Conservation (phyloP, 2,888 invertebrate species). For the Zaprionus obscuricornis region DNA sequence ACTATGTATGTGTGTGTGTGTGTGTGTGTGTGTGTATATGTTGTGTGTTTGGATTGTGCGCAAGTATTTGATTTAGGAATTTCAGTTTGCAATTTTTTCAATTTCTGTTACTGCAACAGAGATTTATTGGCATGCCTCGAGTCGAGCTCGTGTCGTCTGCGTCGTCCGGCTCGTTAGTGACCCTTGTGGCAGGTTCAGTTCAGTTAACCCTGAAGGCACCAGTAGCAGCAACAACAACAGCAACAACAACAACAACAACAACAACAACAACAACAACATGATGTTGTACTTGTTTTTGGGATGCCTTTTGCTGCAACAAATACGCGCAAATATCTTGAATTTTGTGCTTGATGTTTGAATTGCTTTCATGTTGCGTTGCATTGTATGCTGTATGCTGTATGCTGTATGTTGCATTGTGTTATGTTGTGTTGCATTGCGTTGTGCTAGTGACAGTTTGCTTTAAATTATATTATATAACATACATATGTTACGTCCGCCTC, state of each 20-base stretch:
- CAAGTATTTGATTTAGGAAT: constrained; percentile 78
- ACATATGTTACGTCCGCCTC: too few relatives aligned
- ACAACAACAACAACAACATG: constrained; percentile 3
- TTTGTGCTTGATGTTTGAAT: constrained; percentile 49
- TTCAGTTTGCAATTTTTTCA: constrained; percentile 62
- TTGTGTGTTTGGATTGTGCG: constrained; percentile 50
- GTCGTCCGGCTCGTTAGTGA: constrained; percentile 59
- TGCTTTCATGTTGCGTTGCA: constrained; percentile 41
- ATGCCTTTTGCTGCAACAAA: constrained; percentile 34
- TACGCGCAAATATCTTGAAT: constrained; percentile 54
- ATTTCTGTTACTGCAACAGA: constrained; percentile 43
- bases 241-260: constrained; percentile 13
- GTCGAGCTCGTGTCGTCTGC: constrained; percentile 8
- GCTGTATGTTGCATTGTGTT: too few relatives aligned
- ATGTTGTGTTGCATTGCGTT: too few relatives aligned
- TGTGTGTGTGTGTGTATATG: constrained; percentile 14
- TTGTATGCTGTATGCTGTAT: too few relatives aligned
- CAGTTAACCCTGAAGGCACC: too few relatives aligned
- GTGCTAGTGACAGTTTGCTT: constrained; percentile 51
- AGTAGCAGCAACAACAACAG: constrained; percentile 3
- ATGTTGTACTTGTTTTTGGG: background rate
- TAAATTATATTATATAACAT: constrained; percentile 55
- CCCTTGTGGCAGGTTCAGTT: constrained; percentile 35
- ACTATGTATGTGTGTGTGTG: too few relatives aligned
- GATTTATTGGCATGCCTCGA: constrained; percentile 72